Evolutionary conservation across 2,888 invertebrate genomes (phyloP), one percentile per base, ranked within the genome.

Genomic region (Pollenia griseotomentosa): DNA sequence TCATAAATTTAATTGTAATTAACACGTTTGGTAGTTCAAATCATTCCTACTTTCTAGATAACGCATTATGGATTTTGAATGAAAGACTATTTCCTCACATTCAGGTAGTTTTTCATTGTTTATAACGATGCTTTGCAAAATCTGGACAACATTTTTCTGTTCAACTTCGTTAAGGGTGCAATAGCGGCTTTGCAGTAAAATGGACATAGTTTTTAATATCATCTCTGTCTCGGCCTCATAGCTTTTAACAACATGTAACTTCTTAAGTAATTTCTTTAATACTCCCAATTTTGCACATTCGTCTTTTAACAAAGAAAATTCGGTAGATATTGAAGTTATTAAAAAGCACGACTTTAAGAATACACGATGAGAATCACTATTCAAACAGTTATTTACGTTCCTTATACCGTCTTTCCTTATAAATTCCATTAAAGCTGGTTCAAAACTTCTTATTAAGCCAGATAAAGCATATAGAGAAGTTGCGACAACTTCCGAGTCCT

Each of bases 401-500:
- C 95, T 95, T 88, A 96, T 95, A 0, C 97, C 97, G 89, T 96
- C 96, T 66, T 94, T 94, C 10, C 95, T 92, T 7, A 95, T 92
- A 91, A 98, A 95, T 89, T 95, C 94, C 2, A 94, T 93, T 84
- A 96, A 94, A 0, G 95, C 95, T 5, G 95, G 94, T 57, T 94
- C 93, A 91, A 94, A 95, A 74, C 96, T 96, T 81, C 97, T 94
- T 4, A 95, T 94, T 66, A 96, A 93, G 96, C 97, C 96, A 71
- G 98, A 97, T 51, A 97, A 92, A 1, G 97, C 98, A 92, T 96
- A 96, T 2, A 98, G 91, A 40, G 96, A 95, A 92, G 97, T 97
- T 12, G 95, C 93, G 73, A 95, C 94, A 0, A 96, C 95, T 0
- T 93, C 91, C 16, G 94, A 93, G 0, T 93, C 91, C 14, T 88